Evolutionary conservation across 2,113 vertebrate species (phyloP), one percentile per base, ranked within the genome.

Genomic region (Vulpes vulpes): DNA sequence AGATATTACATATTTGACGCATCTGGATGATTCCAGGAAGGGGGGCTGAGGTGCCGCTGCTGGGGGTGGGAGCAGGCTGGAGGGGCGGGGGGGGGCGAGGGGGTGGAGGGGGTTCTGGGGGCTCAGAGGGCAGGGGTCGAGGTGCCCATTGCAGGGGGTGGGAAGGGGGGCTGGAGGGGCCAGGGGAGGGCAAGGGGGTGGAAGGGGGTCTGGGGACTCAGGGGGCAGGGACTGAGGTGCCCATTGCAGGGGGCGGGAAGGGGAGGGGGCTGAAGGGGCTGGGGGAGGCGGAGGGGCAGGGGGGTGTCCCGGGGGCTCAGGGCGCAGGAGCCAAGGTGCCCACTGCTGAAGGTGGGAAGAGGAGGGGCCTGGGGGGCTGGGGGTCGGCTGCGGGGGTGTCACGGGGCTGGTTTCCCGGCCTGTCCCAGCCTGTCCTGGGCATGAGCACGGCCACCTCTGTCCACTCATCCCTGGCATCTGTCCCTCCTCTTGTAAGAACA

Each of bases 61-160:
- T 35, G 35, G 35, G 35, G 35, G 35, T 35, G 35, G 35, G 35
- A 35, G 35, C 35, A 2, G 2, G 60, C 4, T 27, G 25, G 62
- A 2, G 25, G 62, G 5, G 59, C 27, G 0, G 12, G 64, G 5
- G 0, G 12, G 64, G 5, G 12, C 12, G 12, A 27, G 12, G 5
- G 64, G 14, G 30, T 43, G 5, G 43, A 43, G 1, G 43, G 43
- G 43, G 5, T 1, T 43, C 43, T 43, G 43, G 43, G 43, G 43
- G 1, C 43, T 43, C 43, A 43, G 43, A 5, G 43, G 43, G 5
- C 5, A 43, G 43, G 43, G 43, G 1, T 1, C 1, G 62, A 30
- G 62, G 62, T 5, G 0, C 62, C 5, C 1, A 0, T 27, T 64
- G 64, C 64, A 2, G 27, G 64, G 64, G 64, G 12, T 10, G 14